Percentiles rank a stretch among this genome's conserved stretches.
Evolutionary conservation across 2,113 vertebrate species (phyloP).

Genomic region (Gopherus evgoodei): DNA sequence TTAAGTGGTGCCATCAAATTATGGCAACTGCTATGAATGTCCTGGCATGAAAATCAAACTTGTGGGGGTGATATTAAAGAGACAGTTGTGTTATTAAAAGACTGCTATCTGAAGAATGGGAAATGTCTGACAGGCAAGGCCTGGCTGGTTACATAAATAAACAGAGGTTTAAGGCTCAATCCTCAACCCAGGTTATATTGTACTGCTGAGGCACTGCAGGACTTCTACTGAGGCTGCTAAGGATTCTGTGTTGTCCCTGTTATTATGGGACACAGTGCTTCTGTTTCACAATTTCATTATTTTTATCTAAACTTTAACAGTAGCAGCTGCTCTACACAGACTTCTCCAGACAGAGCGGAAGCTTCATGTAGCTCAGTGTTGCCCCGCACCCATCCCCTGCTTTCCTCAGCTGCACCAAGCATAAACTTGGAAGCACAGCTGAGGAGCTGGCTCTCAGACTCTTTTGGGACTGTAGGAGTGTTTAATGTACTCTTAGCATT

Average conservation of each 20-base stretch:
- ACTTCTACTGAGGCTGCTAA: not conserved
- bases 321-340: not conserved
- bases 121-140: not conserved
- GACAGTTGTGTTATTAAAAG: not conserved
- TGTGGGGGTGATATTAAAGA: not conserved
- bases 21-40: not conserved
- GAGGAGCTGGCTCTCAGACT: slow-evolving; percentile 44
- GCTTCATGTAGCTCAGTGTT: not conserved
- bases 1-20: not conserved
- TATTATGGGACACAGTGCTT: not conserved
- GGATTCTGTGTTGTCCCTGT: not conserved
- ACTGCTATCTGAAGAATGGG: not conserved
- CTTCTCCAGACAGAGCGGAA: not conserved
- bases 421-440: slow-evolving; percentile 33
- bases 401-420: slow-evolving; percentile 47
- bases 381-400: slow-evolving; percentile 10
- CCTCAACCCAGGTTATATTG: not conserved
- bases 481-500: slow-evolving; percentile 66
- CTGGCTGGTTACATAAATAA: not conserved
- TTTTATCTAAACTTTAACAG: not conserved
- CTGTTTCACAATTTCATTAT: not conserved
- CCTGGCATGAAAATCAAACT: not conserved
- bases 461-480: slow-evolving; percentile 28
- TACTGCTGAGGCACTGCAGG: not conserved
- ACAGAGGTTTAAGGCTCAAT: accelerated